phyloP scores from a whole-genome alignment of 2,888 invertebrate genomes.

The Aspidapion aeneum region DNA sequence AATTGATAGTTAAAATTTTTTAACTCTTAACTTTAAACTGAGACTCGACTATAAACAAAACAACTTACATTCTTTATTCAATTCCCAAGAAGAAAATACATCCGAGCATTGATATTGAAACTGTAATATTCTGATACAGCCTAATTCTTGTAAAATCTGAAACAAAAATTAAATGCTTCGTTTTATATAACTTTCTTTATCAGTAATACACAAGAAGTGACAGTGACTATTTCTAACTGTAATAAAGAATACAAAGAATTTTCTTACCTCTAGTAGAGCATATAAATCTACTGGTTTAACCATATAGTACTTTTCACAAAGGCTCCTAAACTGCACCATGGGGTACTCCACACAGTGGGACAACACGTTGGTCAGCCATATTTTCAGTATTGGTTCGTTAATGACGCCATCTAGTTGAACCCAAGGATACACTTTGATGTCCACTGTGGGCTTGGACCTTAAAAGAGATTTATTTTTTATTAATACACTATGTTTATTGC shows the following conservation, averaged over 20 bases:
- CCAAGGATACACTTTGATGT: conserved; percentile 60
- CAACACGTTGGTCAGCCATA: conserved; percentile 64
- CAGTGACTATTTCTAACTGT: no score
- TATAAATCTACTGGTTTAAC: conserved; percentile 63
- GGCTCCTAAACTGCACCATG: conserved; percentile 51
- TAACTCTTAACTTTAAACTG: no score
- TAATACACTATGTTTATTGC: conserved; percentile 18
- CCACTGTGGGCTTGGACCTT: conserved; percentile 1
- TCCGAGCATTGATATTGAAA: conserved; percentile 42
- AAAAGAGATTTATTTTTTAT: no score
- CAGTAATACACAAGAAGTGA: no score
- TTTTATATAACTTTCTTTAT: no score
- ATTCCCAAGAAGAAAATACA: conserved; percentile 44
- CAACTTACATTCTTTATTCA: conserved; percentile 27
- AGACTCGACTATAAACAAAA: no score
- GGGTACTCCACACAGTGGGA: conserved; percentile 62
- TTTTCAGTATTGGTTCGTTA: conserved; percentile 63
- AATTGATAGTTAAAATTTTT: no score
- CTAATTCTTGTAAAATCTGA: conserved; percentile 54
- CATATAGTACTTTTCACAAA: conserved; percentile 60
- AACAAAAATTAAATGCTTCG: conserved; percentile 38
- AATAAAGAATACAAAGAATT: no score
- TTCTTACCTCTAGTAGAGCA: conserved; percentile 61
- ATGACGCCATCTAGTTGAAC: conserved; percentile 68
- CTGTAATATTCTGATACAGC: conserved; percentile 51